Base-by-base conservation (phyloP, 1,140 invertebrate genomes). In the Acromyrmex heyeri region DNA sequence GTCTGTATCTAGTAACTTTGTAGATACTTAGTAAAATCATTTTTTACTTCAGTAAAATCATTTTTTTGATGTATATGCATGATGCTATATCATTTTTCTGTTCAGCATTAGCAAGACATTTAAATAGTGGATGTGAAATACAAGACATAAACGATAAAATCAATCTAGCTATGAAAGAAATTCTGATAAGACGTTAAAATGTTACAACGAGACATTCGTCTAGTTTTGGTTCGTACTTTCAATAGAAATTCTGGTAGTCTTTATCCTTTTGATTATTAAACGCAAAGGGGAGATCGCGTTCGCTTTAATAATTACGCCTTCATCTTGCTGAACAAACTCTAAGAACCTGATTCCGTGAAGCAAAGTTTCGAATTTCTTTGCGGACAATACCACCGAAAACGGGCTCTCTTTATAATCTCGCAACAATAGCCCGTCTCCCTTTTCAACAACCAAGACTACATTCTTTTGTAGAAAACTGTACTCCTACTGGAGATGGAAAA, bases 211-310 rank as follows among this genome's bases (percentile, higher is more conserved):
- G 53, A 61, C 38, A 69, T 50, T 79, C 65, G 34, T 48, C 70
- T 72, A 78, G 64, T 53, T 81, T 75, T 76, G 64, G 53, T 86
- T 81, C 44, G 59, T 86, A 5, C 50, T 18, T 57, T 88, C 70
- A 72, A 87, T 77, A n/a, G 77, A 81, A 86, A 75, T 50, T 34
- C 27, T 55, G 64, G 69, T 59, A 27, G 59, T 65, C 24, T 75
- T 89, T 87, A 87, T 85, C 72, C 79, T 72, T 86, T 87, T 81
- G 81, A 87, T 89, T 88, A 86, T 86, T 69, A 88, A 78, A 88
- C 64, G 85, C 55, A 70, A 87, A 53, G 77, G 70, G 69, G 24
- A 67, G 16, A 16, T 53, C 24, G 38, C 24, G 85, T 69, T 82
- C 77, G 70, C 61, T 87, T 87, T 85, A 83, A 87, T 87, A 87